Evolutionary conservation across 1,140 invertebrate species (phyloP), one percentile per base, ranked within the genome.

Genomic region (Bradynema listronoti): DNA sequence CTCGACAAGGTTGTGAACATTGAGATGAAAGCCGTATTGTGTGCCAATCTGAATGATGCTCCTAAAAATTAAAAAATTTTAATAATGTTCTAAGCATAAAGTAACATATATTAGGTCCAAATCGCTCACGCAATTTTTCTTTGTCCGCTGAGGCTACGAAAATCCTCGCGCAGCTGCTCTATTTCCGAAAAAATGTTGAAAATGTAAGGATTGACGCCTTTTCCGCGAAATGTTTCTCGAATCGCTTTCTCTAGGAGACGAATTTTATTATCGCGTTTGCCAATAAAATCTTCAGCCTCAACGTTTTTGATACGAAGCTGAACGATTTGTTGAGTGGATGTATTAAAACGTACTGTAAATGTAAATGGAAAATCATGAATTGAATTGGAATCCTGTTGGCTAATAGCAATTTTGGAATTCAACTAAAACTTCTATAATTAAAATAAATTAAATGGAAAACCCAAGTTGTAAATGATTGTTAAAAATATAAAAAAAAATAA

Each of bases 121-220:
- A n/a, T n/a, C n/a, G n/a, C n/a, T n/a, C n/a, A n/a, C n/a, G n/a
- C n/a, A n/a, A n/a, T n/a, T n/a, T n/a, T n/a, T n/a, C n/a, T n/a
- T n/a, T n/a, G n/a, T n/a, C n/a, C n/a, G n/a, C n/a, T n/a, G n/a
- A n/a, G n/a, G n/a, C n/a, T n/a, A n/a, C n/a, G n/a, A n/a, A 57
- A 45, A 43, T 41, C 29, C 42, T 60, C 16, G 46, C 62, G 16
- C 22, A 49, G 16, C 43, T 49, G 33, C 14, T 30, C n/a, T 5
- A 51, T 46, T 47, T 61, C 59, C 0, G 72, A 42, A 1, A 57
- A 49, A 45, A 74, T 67, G 27, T 75, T 69, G 39, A 47, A 78
- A 46, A 75, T 69, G 58, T 77, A 75, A 6, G 72, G 75, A 53
- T 78, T 75, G 2, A 75, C 72, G 25, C 54, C 49, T 60, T 57